Conservation (phyloP, 2,113 vertebrate species). For the Seriola rivoliana region DNA sequence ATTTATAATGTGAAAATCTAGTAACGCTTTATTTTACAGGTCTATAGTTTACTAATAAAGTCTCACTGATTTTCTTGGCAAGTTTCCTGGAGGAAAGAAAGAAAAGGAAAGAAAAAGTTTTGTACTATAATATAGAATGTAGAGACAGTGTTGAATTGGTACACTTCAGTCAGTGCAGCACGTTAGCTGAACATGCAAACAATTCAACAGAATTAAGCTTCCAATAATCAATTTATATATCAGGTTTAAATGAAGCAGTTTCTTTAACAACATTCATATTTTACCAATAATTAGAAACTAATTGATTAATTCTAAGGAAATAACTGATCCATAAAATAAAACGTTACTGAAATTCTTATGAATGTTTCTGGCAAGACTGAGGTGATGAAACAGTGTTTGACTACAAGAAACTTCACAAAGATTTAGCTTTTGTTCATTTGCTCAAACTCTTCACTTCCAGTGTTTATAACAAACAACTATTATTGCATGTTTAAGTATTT, state of each 20-base stretch:
- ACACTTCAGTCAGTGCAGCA: slow-evolving; percentile 8
- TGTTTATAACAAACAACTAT: slow-evolving; percentile 38
- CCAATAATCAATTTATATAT: neutral
- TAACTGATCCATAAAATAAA: slow-evolving; percentile 19
- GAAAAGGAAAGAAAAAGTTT: too few species aligned
- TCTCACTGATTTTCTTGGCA: neutral
- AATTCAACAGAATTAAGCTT: neutral
- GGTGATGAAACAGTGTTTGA: slow-evolving; percentile 44
- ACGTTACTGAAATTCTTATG: neutral
- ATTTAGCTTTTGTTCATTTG: slow-evolving; percentile 40
- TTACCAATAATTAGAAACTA: neutral
- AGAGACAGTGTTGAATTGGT: neutral
- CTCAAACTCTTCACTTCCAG: slow-evolving; percentile 32
- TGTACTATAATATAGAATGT: neutral
- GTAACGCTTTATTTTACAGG: slow-evolving; percentile 15
- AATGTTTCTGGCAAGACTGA: slow-evolving; percentile 19
- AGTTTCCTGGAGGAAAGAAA: neutral
- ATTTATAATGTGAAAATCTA: slow-evolving; percentile 26
- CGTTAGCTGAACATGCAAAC: neutral
- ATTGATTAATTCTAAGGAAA: slow-evolving; percentile 6
- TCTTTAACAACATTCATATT: neutral
- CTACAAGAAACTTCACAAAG: slow-evolving; percentile 27
- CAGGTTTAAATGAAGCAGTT: neutral
- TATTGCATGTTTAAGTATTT: slow-evolving; percentile 58
- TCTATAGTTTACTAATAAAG: slow-evolving; percentile 10